Evolutionary conservation across 2,113 vertebrate genomes (phyloP).

Genomic region (Alexandromys fortis): DNA sequence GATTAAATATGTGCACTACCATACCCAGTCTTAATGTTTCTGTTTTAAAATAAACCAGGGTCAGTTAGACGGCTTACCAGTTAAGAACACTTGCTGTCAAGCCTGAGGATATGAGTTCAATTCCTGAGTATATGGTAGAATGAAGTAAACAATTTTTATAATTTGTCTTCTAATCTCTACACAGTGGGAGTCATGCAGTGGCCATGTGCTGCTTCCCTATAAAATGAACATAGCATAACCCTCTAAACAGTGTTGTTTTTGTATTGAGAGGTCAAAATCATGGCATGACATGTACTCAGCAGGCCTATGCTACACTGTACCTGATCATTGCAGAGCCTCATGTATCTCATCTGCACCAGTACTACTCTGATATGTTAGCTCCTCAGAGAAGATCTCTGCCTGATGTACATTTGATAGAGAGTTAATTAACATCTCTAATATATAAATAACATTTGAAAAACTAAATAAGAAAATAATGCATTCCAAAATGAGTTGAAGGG

Average conservation of each 20-base stretch:
- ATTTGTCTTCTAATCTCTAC: not conserved
- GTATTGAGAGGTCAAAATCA: not conserved
- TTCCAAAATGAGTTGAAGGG: not conserved
- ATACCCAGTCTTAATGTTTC: not conserved
- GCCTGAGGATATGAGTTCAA: not conserved
- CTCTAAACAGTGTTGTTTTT: not conserved
- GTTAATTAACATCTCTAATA: not conserved
- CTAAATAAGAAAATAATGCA: not conserved
- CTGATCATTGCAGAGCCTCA: not conserved
- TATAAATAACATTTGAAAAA: not conserved
- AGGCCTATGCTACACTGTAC: not conserved
- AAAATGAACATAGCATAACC: not conserved
- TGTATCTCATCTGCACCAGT: not conserved
- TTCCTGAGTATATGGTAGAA: not conserved
- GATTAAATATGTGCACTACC: not conserved
- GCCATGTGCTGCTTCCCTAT: not conserved
- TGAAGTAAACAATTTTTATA: not conserved
- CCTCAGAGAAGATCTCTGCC: not conserved
- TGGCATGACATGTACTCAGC: not conserved
- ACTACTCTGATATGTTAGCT: not conserved
- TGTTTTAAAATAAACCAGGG: not conserved
- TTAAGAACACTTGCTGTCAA: not conserved
- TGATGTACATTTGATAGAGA: not conserved
- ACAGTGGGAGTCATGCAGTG: not conserved
- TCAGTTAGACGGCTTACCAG: not conserved